Conservation (phyloP, 1,140 invertebrate genomes). For the Diachasmimorpha longicaudata region DNA sequence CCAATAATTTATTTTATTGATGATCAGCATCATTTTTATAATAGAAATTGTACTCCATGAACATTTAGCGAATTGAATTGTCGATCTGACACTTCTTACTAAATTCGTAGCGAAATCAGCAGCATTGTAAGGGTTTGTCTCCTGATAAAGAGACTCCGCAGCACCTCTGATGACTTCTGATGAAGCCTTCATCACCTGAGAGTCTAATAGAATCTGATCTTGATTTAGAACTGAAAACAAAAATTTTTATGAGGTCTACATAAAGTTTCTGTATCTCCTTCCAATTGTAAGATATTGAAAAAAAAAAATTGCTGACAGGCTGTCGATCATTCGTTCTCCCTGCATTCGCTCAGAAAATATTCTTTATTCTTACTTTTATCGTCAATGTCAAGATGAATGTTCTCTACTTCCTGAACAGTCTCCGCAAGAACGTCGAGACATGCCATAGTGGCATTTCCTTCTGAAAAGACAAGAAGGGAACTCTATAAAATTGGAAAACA, state of each 20-base stretch:
- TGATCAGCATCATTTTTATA: no score
- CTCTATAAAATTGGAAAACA: no score
- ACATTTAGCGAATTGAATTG: no score
- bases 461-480: neutral
- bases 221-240: slow-evolving; percentile 37
- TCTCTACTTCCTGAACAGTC: slow-evolving; percentile 37
- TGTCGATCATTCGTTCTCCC: no score
- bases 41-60: no score
- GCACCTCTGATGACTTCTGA: slow-evolving; percentile 48
- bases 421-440: slow-evolving; percentile 35
- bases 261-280: neutral
- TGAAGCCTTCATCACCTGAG: slow-evolving; percentile 49
- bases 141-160: slow-evolving; percentile 40
- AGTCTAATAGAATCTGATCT: slow-evolving; percentile 53
- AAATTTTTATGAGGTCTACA: neutral
- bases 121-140: slow-evolving; percentile 42
- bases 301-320: no score
- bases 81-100: no score
- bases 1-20: neutral
- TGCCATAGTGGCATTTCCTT: slow-evolving; percentile 5
- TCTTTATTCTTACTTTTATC: slow-evolving; percentile 40
- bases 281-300: neutral
- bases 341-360: neutral
- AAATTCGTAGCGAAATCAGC: slow-evolving; percentile 47
- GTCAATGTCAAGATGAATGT: slow-evolving; percentile 38